Evolutionary conservation across 2,797 vertebrate species (phyloP), one percentile per base, ranked within the genome.

Genomic region (Tenualosa thibaudeaui): DNA sequence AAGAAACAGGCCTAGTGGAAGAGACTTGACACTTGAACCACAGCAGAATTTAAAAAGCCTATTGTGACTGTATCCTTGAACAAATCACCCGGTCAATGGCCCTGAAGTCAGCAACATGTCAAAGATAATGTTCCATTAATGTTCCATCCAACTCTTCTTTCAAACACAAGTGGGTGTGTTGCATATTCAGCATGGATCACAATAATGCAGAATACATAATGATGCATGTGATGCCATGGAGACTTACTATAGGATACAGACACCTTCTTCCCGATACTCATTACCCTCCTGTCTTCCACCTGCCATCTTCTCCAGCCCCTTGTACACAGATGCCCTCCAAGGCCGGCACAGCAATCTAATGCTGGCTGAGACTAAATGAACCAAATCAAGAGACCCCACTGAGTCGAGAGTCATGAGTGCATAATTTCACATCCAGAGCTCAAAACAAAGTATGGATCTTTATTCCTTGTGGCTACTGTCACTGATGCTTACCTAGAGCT

Each of bases 1-100:
- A 78, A 90, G 90, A 81, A 90, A 91, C 92, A 85, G 83, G 87
- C 26, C 31, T 37, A 3, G 12, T 40, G 26, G 31, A 71, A 71
- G 24, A 71, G 65, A 17, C 31, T 71, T 31, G 58, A 62, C 58
- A 24, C 58, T 22, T 26, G 26, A 37, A 71, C 62, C 26, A 68
- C 26, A 68, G 7, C 10, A 22, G 56, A 60, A 60, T n/a, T 60
- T 60, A n/a, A 60, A 68, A 68, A 15, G 62, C 62, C 3, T 31
- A 71, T 37, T 71, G 26, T 71, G 12, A 71, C 65, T 26, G 26
- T 37, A 71, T 71, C 31, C 31, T 71, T 71, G 65, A 37, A 71
- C 40, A 71, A 71, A 71, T 71, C 26, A 37, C 65, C 26, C 13
- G 5, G 0, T 71, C 12, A 37, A 40, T 15, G 26, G 65, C 26